phyloP scores from a whole-genome alignment of 2,888 invertebrate species.

The Spisula solida region DNA sequence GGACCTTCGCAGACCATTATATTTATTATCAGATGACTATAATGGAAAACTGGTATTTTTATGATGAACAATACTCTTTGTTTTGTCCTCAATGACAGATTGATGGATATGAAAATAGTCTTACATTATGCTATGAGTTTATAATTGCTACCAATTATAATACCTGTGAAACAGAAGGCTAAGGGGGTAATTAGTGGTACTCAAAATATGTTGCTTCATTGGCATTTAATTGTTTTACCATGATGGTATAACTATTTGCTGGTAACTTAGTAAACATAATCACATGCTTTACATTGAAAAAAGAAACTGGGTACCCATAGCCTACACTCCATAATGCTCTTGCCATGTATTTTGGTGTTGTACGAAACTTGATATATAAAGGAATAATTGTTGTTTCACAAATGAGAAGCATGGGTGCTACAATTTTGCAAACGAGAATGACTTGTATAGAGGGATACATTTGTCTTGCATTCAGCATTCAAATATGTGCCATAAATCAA shows the following conservation, averaged over 20 bases:
- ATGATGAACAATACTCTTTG: not conserved
- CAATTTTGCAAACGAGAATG: not conserved
- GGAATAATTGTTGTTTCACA: not conserved
- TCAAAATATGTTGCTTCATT: not conserved
- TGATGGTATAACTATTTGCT: not conserved
- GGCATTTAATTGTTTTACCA: not conserved
- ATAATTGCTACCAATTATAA: not conserved
- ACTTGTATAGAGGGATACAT: not conserved
- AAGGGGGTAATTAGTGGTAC: not conserved
- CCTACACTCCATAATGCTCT: not conserved
- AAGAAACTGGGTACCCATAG: not conserved
- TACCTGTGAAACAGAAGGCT: not conserved
- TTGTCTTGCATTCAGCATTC: not conserved
- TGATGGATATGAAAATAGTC: not conserved
- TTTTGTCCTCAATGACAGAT: not conserved
- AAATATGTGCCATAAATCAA: conserved; percentile 17
- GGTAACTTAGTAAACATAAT: not conserved
- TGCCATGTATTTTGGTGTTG: not conserved
- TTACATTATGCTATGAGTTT: not conserved
- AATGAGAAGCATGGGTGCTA: not conserved
- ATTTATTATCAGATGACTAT: not conserved
- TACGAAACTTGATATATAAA: not conserved
- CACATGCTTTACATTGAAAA: not conserved
- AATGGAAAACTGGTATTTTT: not conserved
- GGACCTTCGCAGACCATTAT: not conserved